Evolutionary conservation across 2,888 invertebrate genomes (phyloP), one percentile per base, ranked within the genome.

Genomic region (Sericinus montela): DNA sequence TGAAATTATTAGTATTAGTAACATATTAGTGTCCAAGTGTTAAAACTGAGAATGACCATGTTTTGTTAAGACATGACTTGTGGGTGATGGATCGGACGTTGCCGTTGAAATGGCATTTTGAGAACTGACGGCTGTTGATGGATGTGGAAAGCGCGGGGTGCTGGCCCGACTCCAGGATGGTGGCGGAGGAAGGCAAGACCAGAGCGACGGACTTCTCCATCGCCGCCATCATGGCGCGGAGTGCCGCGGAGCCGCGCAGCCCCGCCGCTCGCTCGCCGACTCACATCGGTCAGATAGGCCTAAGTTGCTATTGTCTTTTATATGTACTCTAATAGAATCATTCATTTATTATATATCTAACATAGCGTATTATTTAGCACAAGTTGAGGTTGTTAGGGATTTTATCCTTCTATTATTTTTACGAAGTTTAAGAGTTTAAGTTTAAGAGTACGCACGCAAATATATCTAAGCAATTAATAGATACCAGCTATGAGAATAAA

Each of bases 131-230:
- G 43, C 70, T 68, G 81, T 79, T 82, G 73, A 86, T 87, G 87
- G 87, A 86, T 85, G 86, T 84, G 84, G 87, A 84, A 69, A 73
- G 66, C 67, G 75, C 69, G 74, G 86, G 82, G 77, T 73, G 77
- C 66, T 86, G 86, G 84, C 52, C 55, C 49, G 79, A 73, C 55
- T 80, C 75, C 72, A 87, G 79, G 78, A 86, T 87, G 84, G 81
- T 87, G 76, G 83, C 86, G 61, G 85, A 82, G 71, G 86, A 87
- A 59, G 67, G 83, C 61, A 84, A 83, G 79, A 83, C 82, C 57
- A 73, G 78, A 83, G 96, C 97, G 74, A 97, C 97, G 72, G 97
- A 98, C 91, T 98, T 98, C 91, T 97, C 96, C 77, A 97, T 97
- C 76, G 97, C 97, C 65, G 97, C 97, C 71, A 97, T 98, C 80